Conservation (phyloP, 2,797 vertebrate species). For the Sebastes matsubarae region DNA sequence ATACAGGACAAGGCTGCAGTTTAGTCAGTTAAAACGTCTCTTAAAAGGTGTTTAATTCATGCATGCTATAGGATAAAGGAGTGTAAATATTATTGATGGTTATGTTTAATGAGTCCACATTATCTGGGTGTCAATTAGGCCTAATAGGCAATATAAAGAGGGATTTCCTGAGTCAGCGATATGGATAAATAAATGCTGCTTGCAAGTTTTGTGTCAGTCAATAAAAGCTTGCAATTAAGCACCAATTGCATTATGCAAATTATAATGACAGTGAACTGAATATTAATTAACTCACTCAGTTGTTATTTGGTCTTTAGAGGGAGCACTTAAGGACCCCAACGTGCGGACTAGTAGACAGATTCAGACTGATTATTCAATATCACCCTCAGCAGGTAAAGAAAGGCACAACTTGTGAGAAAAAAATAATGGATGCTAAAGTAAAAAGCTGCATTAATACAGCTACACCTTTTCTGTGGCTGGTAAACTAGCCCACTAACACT, state of each 20-base stretch:
- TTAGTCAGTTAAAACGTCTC: background rate
- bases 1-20: background rate
- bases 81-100: slow-evolving; percentile 53
- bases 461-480: background rate
- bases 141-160: slow-evolving; percentile 42
- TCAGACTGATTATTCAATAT: background rate
- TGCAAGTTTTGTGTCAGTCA: slow-evolving; percentile 16
- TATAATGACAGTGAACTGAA: background rate
- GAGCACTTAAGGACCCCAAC: background rate
- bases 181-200: slow-evolving; percentile 20
- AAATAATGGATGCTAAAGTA: background rate
- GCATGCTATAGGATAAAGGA: background rate
- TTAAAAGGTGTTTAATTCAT: slow-evolving; percentile 6
- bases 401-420: background rate
- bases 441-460: background rate
- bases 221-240: slow-evolving; percentile 3
- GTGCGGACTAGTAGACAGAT: too few species aligned
- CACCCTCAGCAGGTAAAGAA: background rate
- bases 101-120: slow-evolving; percentile 54
- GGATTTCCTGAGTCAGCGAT: slow-evolving; percentile 38
- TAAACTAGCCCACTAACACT: background rate
- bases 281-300: background rate
- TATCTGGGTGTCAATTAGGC: slow-evolving; percentile 42
- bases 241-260: slow-evolving; percentile 19
- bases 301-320: background rate